Base-by-base conservation (phyloP, 2,888 invertebrate species). In the Aricia artaxerxes region DNA sequence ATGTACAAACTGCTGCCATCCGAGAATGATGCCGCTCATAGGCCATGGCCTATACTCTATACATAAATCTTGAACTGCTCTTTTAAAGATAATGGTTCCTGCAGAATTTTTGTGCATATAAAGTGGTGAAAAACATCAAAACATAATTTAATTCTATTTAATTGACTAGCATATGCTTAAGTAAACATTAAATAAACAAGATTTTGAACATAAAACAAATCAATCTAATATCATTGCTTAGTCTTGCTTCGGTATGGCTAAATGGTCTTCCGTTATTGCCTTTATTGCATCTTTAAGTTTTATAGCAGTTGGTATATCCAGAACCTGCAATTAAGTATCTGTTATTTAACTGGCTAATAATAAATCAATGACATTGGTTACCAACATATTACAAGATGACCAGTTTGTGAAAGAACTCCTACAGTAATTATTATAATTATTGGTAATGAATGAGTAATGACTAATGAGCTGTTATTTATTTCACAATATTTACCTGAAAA, bases 401-500 rank as follows among this genome's bases (percentile, higher is more conserved):
- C 44, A 49, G 9, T 49, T 49, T 57, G 57, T 57, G 57, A 57
- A 57, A 57, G 57, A 16, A 57, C 16, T 53, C 13, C 9, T 13
- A 16, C 16, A 16, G 16, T 16, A 57, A 57, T 16, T 57, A 57
- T 16, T 57, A 57, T 13, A 16, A 5, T 16, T 57, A 57, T 16
- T 57, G 57, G 57, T 57, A 57, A 57, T 16, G 16, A 11, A 57
- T 16, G 16, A 16, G 57, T 57, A 57, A 57, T 16, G 16, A 11
- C 31, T 31, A 35, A 69, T 31, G 31, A 35, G 24, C 4, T 24
- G 69, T 1, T 6, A 0, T 16, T 35, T 69, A 69, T 9, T 35
- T 69, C 5, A 9, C 24, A n/a, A 49, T 73, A 49, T 49, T 57
- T 76, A 76, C 92, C 89, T 93, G 91, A 69, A 93, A 44, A 49